Conservation (phyloP, 2,113 vertebrate genomes). For the Pelecanoides urinatrix region DNA sequence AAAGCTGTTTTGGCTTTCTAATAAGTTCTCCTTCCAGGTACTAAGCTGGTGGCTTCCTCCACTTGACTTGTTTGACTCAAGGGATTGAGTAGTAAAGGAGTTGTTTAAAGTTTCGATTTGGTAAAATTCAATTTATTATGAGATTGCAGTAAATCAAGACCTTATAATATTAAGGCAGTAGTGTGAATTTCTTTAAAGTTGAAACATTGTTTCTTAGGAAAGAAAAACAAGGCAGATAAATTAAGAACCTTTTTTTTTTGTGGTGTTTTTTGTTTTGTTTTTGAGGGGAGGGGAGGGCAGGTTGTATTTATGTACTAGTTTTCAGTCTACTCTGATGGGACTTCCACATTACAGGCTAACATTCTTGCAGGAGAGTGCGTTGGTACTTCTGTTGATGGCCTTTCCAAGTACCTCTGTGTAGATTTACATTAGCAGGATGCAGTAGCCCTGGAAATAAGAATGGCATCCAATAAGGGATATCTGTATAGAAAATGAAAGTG, state of each 20-base stretch:
- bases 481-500: background rate
- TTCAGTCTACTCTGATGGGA: background rate
- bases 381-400: background rate
- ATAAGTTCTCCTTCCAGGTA: background rate
- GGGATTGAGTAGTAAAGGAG: background rate
- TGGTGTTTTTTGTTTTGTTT: too few relatives aligned
- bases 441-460: background rate
- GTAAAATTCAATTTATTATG: background rate
- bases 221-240: background rate
- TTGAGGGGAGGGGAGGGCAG: too few relatives aligned
- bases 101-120: background rate
- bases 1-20: background rate
- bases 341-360: background rate
- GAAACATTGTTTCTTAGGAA: background rate
- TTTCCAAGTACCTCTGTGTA: background rate
- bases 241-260: fast-evolving
- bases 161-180: background rate
- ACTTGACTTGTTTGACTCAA: background rate
- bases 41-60: background rate
- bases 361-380: fast-evolving
- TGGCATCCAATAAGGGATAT: fast-evolving
- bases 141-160: background rate
- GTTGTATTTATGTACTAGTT: background rate
- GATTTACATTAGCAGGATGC: background rate
- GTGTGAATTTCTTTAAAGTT: background rate